Base-by-base conservation (phyloP, 2,888 invertebrate species). In the Acrobasis consociella region DNA sequence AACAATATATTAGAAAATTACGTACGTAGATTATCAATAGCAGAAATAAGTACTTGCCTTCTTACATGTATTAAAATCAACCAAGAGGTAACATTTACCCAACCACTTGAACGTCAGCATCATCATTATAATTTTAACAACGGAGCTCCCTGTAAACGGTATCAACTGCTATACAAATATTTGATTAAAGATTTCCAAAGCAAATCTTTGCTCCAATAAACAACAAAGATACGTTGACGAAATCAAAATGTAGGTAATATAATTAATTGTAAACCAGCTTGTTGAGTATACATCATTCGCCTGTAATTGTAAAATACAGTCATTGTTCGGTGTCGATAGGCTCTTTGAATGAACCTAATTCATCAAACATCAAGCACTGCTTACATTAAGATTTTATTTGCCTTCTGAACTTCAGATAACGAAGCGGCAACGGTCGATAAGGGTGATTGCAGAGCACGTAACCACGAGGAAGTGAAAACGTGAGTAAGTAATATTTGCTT, bases 391-490 rank as follows among this genome's bases (percentile, higher is more conserved):
- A 64, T 66, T 64, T 66, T 58, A 59, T 42, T 58, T 46, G 58
- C 58, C 58, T 60, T 60, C 37, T 62, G 58, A 56, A 63, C 62
- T 52, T 38, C 69, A 72, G 72, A 72, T 71, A 72, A 68, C 53
- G 65, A 66, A 39, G 22, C 66, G 55, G 50, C 17, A 58, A 52
- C 65, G 53, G 64, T 65, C 49, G 68, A 67, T 64, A 67, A 68
- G 55, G 65, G 60, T 51, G 56, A 38, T 63, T 63, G 62, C 62
- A 67, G 61, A 51, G 62, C 50, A 46, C 62, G 61, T 62, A 56
- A 58, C 65, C 60, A 60, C 64, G 64, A 65, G 60, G 66, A 69
- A 67, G 61, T 59, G 64, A 70, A 69, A 70, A 70, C 72, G 72
- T 72, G 64, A 72, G 72, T 72, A 69, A 69, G 69, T 70, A 60